Base-by-base conservation (phyloP, 2,797 vertebrate species). In the Tauraco hartlaubi region DNA sequence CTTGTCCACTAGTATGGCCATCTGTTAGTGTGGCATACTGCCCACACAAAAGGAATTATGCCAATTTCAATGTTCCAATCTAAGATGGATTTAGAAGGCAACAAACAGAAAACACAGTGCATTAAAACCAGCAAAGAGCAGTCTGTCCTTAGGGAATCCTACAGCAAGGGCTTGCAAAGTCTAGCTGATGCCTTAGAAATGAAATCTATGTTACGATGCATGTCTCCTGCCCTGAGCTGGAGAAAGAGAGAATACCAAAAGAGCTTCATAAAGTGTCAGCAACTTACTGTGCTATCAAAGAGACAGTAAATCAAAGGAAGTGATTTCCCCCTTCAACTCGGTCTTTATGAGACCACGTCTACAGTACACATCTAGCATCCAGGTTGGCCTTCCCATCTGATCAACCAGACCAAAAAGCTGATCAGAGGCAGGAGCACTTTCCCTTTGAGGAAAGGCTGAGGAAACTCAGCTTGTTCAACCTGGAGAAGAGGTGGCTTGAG, bases 61-160 rank as follows among this genome's bases (percentile, higher is more conserved):
- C 85, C 87, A 97, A 62, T 96, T 94, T 92, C 62, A 73, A 0
- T 59, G 41, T 73, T 68, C n/a, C 41, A 83, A 73, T 12, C n/a
- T 73, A 92, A 90, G 80, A 89, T 31, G 64, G 91, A 90, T 92
- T 87, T 92, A 94, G 59, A 95, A 89, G 49, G 55, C 81, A 90
- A 62, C 51, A 74, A 88, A 68, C 21, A 83, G 41, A 88, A 82
- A 96, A 67, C 12, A 35, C 16, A 62, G 21, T 37, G 22, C 68
- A 74, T 75, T 85, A 44, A 95, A 92, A 90, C 1, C 12, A 80
- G n/a, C 21, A 72, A 90, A 87, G 26, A 75, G 16, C 33, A 75
- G 22, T 69, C n/a, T 89, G 11, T 49, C 69, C 51, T 63, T 78
- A 44, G 56, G 48, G 82, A 71, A 72, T 83, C 46, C 67, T 51